These are phyloP conservation scores for Dorcus parallelipipedus DNA, from an alignment of 2,888 invertebrate species.

Conservation along the genomic window DNA sequence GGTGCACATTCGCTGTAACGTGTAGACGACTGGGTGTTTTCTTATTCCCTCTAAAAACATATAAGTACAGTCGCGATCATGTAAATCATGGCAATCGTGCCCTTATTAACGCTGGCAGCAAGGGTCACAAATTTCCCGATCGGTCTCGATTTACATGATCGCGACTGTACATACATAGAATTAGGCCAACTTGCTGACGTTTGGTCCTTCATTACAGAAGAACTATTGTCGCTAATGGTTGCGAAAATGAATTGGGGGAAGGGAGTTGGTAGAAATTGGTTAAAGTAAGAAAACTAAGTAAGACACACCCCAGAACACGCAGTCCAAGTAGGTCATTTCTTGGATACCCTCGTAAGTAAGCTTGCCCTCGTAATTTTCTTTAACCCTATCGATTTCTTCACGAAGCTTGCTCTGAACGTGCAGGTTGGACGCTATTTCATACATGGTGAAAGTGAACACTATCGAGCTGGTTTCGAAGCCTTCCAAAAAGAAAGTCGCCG, in stretches of 20 bases:
- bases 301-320: constrained; percentile 40
- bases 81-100: no score
- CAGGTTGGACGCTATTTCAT: constrained; percentile 44
- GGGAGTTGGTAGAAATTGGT: no score
- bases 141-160: no score
- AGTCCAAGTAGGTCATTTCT: constrained; percentile 50
- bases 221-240: no score
- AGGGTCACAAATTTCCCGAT: no score
- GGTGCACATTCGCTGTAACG: constrained; percentile 29
- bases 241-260: no score
- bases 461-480: constrained; percentile 51
- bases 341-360: constrained; percentile 46
- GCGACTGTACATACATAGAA: no score
- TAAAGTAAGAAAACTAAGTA: constrained; percentile 39
- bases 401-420: constrained; percentile 46
- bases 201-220: no score
- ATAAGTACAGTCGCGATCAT: no score
- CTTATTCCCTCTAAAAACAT: constrained; percentile 23
- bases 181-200: no score
- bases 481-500: constrained; percentile 48
- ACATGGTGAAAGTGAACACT: constrained; percentile 43
- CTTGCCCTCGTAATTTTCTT: constrained; percentile 35
- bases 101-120: no score
- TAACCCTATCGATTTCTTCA: constrained; percentile 39
- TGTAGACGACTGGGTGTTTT: constrained; percentile 22